Percentiles rank a stretch among this genome's conserved stretches.
Conservation (phyloP, 2,797 vertebrate species). For the Oryzias dopingdopingensis region DNA sequence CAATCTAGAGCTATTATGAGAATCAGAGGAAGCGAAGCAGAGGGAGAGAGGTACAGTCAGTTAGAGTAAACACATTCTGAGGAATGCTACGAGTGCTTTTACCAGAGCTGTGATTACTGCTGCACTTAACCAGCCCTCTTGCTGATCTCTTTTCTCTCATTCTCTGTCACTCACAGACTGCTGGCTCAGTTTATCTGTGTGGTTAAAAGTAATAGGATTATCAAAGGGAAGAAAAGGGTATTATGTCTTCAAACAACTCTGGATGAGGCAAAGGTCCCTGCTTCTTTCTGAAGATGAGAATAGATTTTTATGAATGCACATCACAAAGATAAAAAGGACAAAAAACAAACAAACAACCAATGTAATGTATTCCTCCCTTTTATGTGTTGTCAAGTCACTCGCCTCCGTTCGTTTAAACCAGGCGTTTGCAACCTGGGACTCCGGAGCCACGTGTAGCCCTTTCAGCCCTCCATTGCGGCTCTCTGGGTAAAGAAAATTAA, state of each 20-base stretch:
- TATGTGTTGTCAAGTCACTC: no score
- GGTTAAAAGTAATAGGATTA: slow-evolving; percentile 69
- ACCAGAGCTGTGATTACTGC: slow-evolving; percentile 81
- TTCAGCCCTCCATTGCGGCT: no score
- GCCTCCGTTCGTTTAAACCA: no score
- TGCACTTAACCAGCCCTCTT: slow-evolving; percentile 77
- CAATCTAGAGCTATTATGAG: slow-evolving; percentile 81
- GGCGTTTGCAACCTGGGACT: no score
- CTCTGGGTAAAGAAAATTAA: no score
- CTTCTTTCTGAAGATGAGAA: slow-evolving; percentile 6
- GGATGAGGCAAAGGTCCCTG: slow-evolving; percentile 47
- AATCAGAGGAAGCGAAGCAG: slow-evolving; percentile 53
- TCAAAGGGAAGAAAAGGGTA: slow-evolving; percentile 43
- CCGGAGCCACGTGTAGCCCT: no score
- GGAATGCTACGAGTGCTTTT: slow-evolving; percentile 72
- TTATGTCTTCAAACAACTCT: slow-evolving; percentile 51
- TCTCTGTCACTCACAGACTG: slow-evolving; percentile 68
- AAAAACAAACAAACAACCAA: no score
- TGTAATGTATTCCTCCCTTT: no score
- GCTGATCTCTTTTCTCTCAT: slow-evolving; percentile 47
- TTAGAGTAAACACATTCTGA: slow-evolving; percentile 54
- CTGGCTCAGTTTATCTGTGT: slow-evolving; percentile 58
- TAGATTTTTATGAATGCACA: no score
- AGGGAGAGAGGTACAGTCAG: slow-evolving; percentile 45
- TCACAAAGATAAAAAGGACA: no score